Percentiles rank a stretch among this genome's conserved stretches.
Evolutionary conservation across 2,113 vertebrate genomes (phyloP).

Genomic region (Scartelaos histophorus): DNA sequence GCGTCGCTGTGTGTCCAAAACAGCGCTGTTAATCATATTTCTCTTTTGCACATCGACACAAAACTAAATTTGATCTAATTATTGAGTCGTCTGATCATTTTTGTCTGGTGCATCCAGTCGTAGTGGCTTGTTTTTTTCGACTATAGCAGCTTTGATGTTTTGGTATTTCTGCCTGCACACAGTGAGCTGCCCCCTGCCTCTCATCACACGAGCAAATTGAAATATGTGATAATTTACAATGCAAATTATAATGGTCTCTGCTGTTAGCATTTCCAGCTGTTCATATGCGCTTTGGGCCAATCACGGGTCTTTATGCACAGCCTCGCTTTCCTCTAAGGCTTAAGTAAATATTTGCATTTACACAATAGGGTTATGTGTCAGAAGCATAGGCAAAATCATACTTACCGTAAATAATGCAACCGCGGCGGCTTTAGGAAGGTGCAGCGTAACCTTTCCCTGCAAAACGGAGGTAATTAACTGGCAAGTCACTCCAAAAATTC

Average conservation of each 20-base stretch:
- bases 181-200: conserved; percentile 26
- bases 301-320: conserved; percentile 40
- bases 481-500: background rate
- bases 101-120: too few relatives aligned
- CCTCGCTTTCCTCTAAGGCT: conserved; percentile 31
- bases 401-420: conserved; percentile 37
- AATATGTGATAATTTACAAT: conserved; percentile 38
- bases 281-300: conserved; percentile 23
- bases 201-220: conserved; percentile 48
- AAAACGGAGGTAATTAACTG: conserved; percentile 5
- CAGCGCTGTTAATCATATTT: too few relatives aligned
- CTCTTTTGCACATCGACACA: too few relatives aligned
- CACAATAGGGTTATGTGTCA: conserved; percentile 35
- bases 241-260: conserved; percentile 35
- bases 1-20: background rate
- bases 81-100: too few relatives aligned
- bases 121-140: conserved; percentile 12
- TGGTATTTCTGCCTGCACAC: conserved; percentile 23
- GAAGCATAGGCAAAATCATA: conserved; percentile 26
- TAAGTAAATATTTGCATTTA: conserved; percentile 33
- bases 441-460: background rate
- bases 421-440: conserved; percentile 6
- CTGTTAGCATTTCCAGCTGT: conserved; percentile 44
- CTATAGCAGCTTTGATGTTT: conserved; percentile 29
- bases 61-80: too few relatives aligned